Percentiles rank a stretch among this genome's conserved stretches.
Conservation (phyloP, 2,888 invertebrate species). For the Podabrus alpinus region DNA sequence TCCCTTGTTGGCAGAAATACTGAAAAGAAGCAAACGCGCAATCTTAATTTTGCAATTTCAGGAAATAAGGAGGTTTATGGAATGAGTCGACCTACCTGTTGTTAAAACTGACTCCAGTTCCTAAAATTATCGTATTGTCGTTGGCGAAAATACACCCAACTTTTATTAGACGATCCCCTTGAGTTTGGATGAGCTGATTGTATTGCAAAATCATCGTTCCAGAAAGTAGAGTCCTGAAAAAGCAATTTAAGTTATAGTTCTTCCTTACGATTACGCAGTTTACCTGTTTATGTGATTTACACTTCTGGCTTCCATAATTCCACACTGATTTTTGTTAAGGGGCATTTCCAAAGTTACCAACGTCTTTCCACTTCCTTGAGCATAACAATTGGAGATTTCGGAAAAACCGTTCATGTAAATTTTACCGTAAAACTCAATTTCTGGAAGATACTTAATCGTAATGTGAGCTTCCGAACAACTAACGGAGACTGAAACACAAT, state of each 20-base stretch:
- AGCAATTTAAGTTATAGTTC: background rate
- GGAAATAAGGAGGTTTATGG: background rate
- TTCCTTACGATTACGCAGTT: background rate
- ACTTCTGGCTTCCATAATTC: slow-evolving; percentile 62
- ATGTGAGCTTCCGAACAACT: slow-evolving; percentile 74
- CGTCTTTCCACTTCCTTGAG: slow-evolving; percentile 59
- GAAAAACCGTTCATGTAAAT: slow-evolving; percentile 82
- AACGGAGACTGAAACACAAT: slow-evolving; percentile 68
- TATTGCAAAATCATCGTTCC: slow-evolving; percentile 81
- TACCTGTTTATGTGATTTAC: slow-evolving; percentile 58
- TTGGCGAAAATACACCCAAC: slow-evolving; percentile 75
- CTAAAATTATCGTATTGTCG: slow-evolving; percentile 58
- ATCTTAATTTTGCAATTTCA: background rate
- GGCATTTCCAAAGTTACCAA: slow-evolving; percentile 64
- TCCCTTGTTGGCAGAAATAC: slow-evolving; percentile 55
- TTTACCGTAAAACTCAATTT: slow-evolving; percentile 69
- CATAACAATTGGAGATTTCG: slow-evolving; percentile 66
- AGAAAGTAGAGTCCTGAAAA: slow-evolving; percentile 70
- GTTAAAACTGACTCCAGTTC: slow-evolving; percentile 62
- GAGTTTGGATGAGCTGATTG: slow-evolving; percentile 82
- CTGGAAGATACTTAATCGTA: slow-evolving; percentile 68
- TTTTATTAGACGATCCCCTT: slow-evolving; percentile 80
- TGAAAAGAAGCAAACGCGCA: slow-evolving; percentile 36
- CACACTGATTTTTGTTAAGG: slow-evolving; percentile 61
- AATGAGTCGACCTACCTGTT: slow-evolving; percentile 52